Evolutionary conservation across 2,888 invertebrate species (phyloP), one percentile per base, ranked within the genome.

Genomic region (Pollenia labialis): DNA sequence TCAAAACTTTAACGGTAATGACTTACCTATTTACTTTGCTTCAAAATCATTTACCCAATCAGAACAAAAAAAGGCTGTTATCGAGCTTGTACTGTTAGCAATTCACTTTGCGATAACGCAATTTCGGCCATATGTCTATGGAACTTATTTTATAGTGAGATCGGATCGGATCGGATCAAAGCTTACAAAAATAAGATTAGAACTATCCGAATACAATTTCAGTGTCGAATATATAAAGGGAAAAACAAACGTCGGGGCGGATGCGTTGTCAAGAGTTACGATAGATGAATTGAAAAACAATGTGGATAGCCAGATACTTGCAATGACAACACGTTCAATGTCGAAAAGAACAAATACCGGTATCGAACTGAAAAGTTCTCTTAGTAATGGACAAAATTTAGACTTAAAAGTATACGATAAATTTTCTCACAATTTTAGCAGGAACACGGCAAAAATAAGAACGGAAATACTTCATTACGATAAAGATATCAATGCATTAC

Each of bases 81-180:
- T 68, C n/a, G 50, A 68, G 62, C 87, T 88, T 64, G 89, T 89
- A 76, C 75, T 89, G 14, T 66, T 90, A 66, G 89, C 89, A 2
- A 85, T 87, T 42, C 72, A 88, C 74, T 88, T 69, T 75, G 87
- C 89, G 48, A 89, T 90, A 7, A 89, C 77, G 48, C 77, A 89
- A 56, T 90, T 89, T 71, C 64, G 52, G 52, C 87, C 87, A 64
- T 88, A 88, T 12, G 72, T 87, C 23, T 86, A 88, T 23, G 88
- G 85, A 7, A 87, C 40, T 40, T 46, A 85, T 52, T 90, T 90
- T 60, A 48, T 80, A 9, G 88, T 89, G 11, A 81, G 66, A n/a
- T 87, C 88, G 10, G 89, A 90, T 69, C 90, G n/a, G n/a, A n/a
- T n/a, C n/a, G n/a, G n/a, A n/a, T 58, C 58, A 12, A 75, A 62